These are phyloP conservation scores for Ochlodes sylvanus DNA, from an alignment of 2,888 invertebrate genomes.

Conservation along the genomic window DNA sequence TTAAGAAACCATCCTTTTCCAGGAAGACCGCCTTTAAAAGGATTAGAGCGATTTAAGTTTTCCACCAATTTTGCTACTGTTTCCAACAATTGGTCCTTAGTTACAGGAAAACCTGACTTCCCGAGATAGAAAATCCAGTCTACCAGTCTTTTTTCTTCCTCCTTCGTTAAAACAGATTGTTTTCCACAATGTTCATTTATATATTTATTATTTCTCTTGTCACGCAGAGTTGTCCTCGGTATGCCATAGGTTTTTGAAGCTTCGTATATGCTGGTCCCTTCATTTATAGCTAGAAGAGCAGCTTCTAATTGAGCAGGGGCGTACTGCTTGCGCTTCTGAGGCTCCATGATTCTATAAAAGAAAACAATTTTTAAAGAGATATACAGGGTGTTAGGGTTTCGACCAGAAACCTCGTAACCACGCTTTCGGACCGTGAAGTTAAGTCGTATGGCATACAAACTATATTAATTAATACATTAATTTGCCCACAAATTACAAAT, in stretches of 20 bases:
- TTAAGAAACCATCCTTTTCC: conserved; percentile 45
- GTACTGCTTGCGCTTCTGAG: too few relatives aligned
- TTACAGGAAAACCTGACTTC: conserved; percentile 44
- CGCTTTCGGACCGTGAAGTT: too few relatives aligned
- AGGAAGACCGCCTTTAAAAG: conserved; percentile 47
- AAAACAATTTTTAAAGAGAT: too few relatives aligned
- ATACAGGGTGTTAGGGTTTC: too few relatives aligned
- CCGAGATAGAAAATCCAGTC: conserved; percentile 46
- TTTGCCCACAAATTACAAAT: too few relatives aligned
- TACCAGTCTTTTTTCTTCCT: conserved; percentile 44
- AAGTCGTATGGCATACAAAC: too few relatives aligned
- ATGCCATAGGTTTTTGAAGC: conserved; percentile 12
- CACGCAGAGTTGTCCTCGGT: conserved; percentile 6
- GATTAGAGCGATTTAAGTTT: conserved; percentile 44
- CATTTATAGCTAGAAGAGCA: too few relatives aligned
- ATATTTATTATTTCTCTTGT: conserved; percentile 6
- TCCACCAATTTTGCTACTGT: conserved; percentile 42
- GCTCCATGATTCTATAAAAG: too few relatives aligned
- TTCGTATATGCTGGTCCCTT: conserved; percentile 8
- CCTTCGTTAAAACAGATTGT: conserved; percentile 5
- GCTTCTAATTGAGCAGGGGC: too few relatives aligned
- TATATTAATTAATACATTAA: too few relatives aligned
- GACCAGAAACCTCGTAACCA: too few relatives aligned
- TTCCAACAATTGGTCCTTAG: conserved; percentile 43
- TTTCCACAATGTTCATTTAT: conserved; percentile 15